Evolutionary conservation across 1,140 invertebrate genomes (phyloP), one percentile per base, ranked within the genome.

Genomic region (Trichonephila inaurata): DNA sequence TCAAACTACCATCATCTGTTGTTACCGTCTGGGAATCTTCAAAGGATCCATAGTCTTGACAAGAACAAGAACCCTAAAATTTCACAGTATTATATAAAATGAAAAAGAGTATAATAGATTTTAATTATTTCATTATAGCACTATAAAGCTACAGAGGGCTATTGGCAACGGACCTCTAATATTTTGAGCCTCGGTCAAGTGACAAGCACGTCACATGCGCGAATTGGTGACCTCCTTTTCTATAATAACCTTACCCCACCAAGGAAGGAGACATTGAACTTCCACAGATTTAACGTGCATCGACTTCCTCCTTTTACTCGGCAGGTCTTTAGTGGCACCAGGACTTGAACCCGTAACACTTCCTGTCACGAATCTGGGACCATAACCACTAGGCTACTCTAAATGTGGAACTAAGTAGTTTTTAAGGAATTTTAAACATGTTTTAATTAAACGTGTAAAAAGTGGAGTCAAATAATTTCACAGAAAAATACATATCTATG

Each of bases 1-100:
- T 86, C 12, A 89, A 58, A 61, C 24, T 92, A 8, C 33, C 28
- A 18, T 82, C 92, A n/a, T 92, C 91, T 10, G 86, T 88, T 19
- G 90, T 92, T 21, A 93, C 51, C 1, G 92, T 89, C 51, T 40
- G 66, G 0, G 92, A 93, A 14, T 93, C 92, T 18, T 93, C 92
- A 58, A 88, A 88, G 4, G 92, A 93, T 10, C 24, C 58, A 6
- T 93, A 81, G n/a, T 93, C 92, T 21, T 81, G 92, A 16, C 92
- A 93, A 14, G 92, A 93, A 14, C 92, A 93, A 18, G 92, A 93
- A 2, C 92, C 92, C 92, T 93, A 14, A 62, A 40, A 61, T 40
- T 51, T 58, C 44, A 60, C 2, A 28, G n/a, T 44, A 85, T 2
- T 18, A 81, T 81, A 44, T 12, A 28, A 16, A 14, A 14, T 10